Evolutionary conservation across 2,888 invertebrate genomes (phyloP).

Genomic region (Erebia epiphron): DNA sequence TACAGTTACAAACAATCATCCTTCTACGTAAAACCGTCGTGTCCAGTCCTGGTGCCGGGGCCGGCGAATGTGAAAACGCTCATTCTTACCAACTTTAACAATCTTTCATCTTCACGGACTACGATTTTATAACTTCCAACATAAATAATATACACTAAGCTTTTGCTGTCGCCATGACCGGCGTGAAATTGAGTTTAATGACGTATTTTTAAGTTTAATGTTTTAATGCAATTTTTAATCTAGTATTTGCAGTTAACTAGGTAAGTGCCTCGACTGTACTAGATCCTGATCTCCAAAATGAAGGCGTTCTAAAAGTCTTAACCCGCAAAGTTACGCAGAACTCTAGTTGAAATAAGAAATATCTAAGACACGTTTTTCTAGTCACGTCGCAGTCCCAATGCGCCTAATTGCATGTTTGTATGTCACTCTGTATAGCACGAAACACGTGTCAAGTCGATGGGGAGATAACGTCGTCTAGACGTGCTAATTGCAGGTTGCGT

Average conservation of each 20-base stretch:
- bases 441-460: slow-evolving; percentile 45
- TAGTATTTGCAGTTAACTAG: too few relatives aligned
- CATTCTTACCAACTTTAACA: not conserved
- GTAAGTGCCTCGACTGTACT: too few relatives aligned
- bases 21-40: too few relatives aligned
- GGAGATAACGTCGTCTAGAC: slow-evolving; percentile 58
- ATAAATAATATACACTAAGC: not conserved
- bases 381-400: slow-evolving; percentile 20
- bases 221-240: not conserved
- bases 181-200: not conserved
- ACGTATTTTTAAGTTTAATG: not conserved
- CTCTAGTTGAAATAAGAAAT: not conserved
- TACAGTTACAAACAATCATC: too few relatives aligned
- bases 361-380: slow-evolving; percentile 14
- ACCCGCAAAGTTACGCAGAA: not conserved
- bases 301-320: not conserved
- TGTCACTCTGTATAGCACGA: slow-evolving; percentile 31
- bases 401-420: slow-evolving; percentile 23
- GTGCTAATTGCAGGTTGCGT: slow-evolving; percentile 50
- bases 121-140: not conserved
- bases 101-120: not conserved
- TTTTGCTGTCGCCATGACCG: not conserved
- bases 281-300: not conserved
- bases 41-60: too few relatives aligned
- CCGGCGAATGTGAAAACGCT: too few relatives aligned